phyloP scores from a whole-genome alignment of 2,888 invertebrate genomes.

The Crematogaster levior region DNA sequence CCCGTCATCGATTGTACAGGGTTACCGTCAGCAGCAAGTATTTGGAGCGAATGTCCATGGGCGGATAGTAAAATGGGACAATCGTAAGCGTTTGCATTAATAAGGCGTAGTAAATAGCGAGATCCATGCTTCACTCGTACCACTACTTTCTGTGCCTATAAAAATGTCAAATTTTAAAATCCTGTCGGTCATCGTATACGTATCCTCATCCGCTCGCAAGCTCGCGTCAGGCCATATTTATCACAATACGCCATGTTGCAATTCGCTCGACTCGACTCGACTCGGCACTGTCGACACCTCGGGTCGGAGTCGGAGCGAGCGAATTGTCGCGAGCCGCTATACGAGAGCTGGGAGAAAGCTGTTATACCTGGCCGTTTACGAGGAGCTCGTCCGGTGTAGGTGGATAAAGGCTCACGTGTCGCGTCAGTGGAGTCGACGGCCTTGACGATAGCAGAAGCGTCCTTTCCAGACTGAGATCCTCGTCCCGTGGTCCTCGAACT shows the following conservation, averaged over 20 bases:
- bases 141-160: conserved; percentile 60
- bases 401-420: conserved; percentile 81
- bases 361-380: conserved; percentile 85
- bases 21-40: conserved; percentile 87
- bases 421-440: conserved; percentile 87
- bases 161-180: background rate
- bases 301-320: background rate
- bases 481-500: conserved; percentile 86
- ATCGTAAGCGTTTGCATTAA: conserved; percentile 87
- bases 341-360: background rate
- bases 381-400: conserved; percentile 84
- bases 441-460: conserved; percentile 87
- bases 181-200: too few species aligned
- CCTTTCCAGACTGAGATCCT: conserved; percentile 85
- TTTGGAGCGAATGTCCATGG: conserved; percentile 86
- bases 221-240: background rate
- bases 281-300: too few species aligned
- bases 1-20: conserved; percentile 85
- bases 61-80: conserved; percentile 87
- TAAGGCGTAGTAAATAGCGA: conserved; percentile 87
- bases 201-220: too few species aligned
- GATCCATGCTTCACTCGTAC: conserved; percentile 85
- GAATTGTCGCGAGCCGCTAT: background rate
- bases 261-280: too few species aligned
- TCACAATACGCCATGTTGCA: too few species aligned